A percentile compares a stretch with the other conserved stretches of the same genome.
Conservation (phyloP, 2,888 invertebrate species). For the Pseudeuparius sepicola region DNA sequence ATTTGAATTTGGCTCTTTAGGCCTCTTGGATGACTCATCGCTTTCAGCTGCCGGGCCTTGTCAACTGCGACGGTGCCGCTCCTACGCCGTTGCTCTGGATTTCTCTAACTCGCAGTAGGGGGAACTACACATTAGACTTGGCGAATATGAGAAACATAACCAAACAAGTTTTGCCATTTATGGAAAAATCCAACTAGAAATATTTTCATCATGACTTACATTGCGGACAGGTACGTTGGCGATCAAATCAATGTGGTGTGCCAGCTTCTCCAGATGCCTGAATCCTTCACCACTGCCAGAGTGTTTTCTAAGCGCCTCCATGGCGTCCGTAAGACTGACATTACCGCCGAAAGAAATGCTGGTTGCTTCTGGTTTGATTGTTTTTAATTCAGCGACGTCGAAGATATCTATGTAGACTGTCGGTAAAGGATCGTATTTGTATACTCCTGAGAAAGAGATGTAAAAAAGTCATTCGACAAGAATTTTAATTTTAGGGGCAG, state of each 20-base stretch:
- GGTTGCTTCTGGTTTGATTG: constrained; percentile 30
- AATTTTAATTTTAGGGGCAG: constrained; percentile 7
- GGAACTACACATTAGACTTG: no score
- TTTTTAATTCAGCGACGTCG: constrained; percentile 47
- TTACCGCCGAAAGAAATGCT: constrained; percentile 50
- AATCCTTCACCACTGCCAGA: constrained; percentile 42
- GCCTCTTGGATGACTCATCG: no score
- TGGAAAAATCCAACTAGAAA: no score
- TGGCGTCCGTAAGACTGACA: constrained; percentile 45
- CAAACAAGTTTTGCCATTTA: no score
- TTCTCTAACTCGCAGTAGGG: no score
- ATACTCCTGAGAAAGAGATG: constrained; percentile 25
- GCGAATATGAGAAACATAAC: no score
- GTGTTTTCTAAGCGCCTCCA: constrained; percentile 42
- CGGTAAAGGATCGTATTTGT: constrained; percentile 19
- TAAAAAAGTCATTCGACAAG: constrained; percentile 4
- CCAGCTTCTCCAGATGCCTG: constrained; percentile 47
- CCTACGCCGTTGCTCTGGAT: no score
- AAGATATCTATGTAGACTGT: constrained; percentile 55
- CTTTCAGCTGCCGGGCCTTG: no score
- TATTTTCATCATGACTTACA: no score
- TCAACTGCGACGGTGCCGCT: no score
- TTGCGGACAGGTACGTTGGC: constrained; percentile 55
- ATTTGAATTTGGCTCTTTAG: no score
- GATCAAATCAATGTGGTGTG: constrained; percentile 56